phyloP scores from a whole-genome alignment of 2,113 vertebrate genomes.

The Laticauda laticaudata region DNA sequence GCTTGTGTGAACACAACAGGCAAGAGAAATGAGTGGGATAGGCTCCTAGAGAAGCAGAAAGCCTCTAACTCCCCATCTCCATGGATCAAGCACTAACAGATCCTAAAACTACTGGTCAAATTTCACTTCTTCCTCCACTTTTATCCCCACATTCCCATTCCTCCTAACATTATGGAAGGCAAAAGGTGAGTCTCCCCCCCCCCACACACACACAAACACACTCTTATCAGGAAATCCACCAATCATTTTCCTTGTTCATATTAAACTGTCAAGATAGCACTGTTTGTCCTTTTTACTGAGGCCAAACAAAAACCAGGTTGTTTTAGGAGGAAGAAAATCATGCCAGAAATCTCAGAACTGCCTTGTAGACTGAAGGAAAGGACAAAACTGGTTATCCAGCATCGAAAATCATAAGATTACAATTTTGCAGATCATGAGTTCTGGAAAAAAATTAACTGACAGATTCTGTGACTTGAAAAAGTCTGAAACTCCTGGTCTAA shows the following conservation, averaged over 20 bases:
- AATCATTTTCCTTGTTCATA: neutral
- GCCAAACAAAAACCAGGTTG: neutral
- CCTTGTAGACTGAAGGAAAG: neutral
- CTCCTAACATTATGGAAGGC: neutral
- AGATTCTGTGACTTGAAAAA: neutral
- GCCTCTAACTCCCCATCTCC: neutral
- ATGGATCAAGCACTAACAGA: neutral
- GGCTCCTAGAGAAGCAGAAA: neutral
- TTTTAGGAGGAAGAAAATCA: neutral
- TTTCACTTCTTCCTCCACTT: neutral
- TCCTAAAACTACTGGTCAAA: neutral
- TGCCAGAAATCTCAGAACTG: neutral
- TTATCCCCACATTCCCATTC: neutral
- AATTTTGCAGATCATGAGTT: neutral
- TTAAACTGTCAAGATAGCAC: neutral
- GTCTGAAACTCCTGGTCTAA: neutral
- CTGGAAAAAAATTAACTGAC: neutral
- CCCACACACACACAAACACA: neutral
- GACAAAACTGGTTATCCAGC: neutral
- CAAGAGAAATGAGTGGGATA: neutral
- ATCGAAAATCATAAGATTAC: neutral
- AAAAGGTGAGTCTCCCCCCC: neutral
- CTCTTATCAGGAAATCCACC: neutral
- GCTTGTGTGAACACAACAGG: neutral
- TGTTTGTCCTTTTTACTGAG: neutral